Conservation (phyloP, 2,797 vertebrate genomes). For the Enteromius fasciolatus region DNA sequence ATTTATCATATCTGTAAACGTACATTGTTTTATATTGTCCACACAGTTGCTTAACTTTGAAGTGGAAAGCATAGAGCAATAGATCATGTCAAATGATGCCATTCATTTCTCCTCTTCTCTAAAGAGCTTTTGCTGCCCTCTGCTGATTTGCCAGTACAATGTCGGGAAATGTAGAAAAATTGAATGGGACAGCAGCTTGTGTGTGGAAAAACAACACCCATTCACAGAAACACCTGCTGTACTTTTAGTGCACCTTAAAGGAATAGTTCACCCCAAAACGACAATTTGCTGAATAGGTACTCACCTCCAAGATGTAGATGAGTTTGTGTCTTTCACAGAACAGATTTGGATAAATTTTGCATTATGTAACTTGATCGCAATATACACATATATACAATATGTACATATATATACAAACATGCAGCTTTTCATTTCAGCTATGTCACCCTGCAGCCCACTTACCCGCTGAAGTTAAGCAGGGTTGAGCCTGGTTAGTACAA, state of each 20-base stretch:
- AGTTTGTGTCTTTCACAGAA: neutral
- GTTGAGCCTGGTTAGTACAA: no score
- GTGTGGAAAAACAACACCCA: neutral
- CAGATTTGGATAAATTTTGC: neutral
- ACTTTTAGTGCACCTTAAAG: neutral
- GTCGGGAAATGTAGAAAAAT: neutral
- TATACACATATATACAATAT: no score
- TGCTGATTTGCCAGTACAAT: neutral
- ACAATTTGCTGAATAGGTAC: neutral
- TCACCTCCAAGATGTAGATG: neutral
- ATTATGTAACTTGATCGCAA: no score
- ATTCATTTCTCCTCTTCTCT: neutral
- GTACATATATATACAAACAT: no score
- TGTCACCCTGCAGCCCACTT: no score
- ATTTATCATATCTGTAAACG: neutral
- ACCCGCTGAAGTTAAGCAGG: no score
- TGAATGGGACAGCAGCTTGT: neutral
- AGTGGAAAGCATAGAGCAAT: neutral
- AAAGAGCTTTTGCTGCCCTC: slow-evolving; percentile 23
- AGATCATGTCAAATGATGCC: neutral
- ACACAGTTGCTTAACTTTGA: neutral
- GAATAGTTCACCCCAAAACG: neutral
- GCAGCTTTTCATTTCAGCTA: no score
- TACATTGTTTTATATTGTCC: neutral
- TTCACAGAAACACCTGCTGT: neutral